Conservation (phyloP, 2,797 vertebrate genomes). For the Myoxocephalus aenaeus region DNA sequence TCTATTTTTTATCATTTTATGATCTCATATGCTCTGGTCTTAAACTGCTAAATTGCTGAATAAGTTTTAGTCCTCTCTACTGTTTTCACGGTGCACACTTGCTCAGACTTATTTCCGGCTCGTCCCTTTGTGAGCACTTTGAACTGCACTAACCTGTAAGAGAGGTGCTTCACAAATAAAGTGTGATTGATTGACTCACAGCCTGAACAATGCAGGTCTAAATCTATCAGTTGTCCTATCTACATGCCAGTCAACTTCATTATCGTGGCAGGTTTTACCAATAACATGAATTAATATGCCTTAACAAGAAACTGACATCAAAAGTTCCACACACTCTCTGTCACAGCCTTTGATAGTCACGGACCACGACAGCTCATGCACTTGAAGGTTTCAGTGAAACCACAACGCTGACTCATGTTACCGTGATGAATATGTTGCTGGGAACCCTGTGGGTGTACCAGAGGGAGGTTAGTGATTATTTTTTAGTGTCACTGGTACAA, state of each 20-base stretch:
- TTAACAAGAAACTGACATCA: background rate
- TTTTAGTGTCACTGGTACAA: background rate
- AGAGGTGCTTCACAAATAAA: background rate
- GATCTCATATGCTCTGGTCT: background rate
- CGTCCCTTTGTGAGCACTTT: background rate
- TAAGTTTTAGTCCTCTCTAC: background rate
- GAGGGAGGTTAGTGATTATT: slow-evolving; percentile 14
- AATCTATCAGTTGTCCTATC: background rate
- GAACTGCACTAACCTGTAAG: background rate
- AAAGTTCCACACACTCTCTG: background rate
- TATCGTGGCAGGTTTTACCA: background rate
- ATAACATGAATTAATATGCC: background rate
- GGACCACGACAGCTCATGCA: background rate
- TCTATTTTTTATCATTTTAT: background rate
- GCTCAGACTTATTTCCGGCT: background rate
- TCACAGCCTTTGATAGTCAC: slow-evolving; percentile 1
- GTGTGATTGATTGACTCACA: background rate
- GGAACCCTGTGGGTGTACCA: slow-evolving; percentile 8
- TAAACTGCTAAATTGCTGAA: background rate
- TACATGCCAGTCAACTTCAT: background rate
- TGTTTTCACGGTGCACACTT: background rate
- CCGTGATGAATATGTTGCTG: slow-evolving; percentile 7
- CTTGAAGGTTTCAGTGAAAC: slow-evolving; percentile 7
- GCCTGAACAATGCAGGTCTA: slow-evolving; percentile 9
- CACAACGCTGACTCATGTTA: slow-evolving; percentile 3